Percentiles rank a stretch among this genome's conserved stretches.
These are phyloP conservation scores for Ectemnius cavifrons DNA, from an alignment of 2,888 invertebrate genomes.

Conservation along the genomic window DNA sequence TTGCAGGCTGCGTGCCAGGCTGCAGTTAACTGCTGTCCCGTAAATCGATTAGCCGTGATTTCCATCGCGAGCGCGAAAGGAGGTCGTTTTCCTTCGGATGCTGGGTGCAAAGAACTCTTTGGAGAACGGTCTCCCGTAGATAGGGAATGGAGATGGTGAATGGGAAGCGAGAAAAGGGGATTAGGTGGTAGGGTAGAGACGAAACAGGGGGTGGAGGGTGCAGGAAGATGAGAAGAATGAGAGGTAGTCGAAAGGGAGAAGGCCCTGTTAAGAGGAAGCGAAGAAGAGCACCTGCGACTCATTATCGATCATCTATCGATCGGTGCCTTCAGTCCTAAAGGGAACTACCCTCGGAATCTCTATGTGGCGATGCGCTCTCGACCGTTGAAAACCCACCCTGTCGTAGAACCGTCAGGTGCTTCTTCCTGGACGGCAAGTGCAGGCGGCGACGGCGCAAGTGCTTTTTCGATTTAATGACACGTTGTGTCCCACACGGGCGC, in stretches of 20 bases:
- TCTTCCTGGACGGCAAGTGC: slow-evolving; percentile 76
- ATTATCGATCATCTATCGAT: slow-evolving; percentile 69
- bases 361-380: slow-evolving; percentile 41
- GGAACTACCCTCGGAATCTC: slow-evolving; percentile 50
- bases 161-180: slow-evolving; percentile 12
- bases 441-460: slow-evolving; percentile 66
- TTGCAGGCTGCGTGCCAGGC: no score
- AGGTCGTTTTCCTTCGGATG: background rate
- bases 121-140: no score
- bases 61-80: background rate
- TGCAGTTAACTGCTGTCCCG: no score
- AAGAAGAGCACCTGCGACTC: slow-evolving; percentile 63
- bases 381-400: slow-evolving; percentile 66
- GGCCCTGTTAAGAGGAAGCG: slow-evolving; percentile 4
- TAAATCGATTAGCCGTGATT: background rate
- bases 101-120: no score
- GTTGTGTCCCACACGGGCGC: slow-evolving; percentile 56
- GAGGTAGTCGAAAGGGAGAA: background rate
- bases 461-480: slow-evolving; percentile 75
- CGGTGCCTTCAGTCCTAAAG: slow-evolving; percentile 47
- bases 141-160: slow-evolving; percentile 13
- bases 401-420: slow-evolving; percentile 71
- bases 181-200: slow-evolving; percentile 2
- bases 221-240: slow-evolving; percentile 1
- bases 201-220: slow-evolving; percentile 17